phyloP scores from a whole-genome alignment of 2,113 vertebrate genomes.

The Brachypodius melanocephalos region DNA sequence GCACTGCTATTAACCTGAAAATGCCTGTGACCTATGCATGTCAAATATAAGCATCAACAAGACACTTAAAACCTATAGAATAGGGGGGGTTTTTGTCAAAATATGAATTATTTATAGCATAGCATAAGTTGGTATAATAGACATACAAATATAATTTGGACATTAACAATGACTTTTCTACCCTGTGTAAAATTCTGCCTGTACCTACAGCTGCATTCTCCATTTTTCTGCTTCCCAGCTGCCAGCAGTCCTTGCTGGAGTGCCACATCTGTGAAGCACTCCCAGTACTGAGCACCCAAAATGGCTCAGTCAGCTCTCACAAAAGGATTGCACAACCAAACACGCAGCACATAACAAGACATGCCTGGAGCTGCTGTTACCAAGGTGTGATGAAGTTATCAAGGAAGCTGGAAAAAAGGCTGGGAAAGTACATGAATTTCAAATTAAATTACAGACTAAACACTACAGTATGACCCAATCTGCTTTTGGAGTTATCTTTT shows the following conservation, averaged over 20 bases:
- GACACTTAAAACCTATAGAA: not conserved
- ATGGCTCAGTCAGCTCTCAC: not conserved
- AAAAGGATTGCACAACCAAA: not conserved
- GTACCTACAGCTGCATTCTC: not conserved
- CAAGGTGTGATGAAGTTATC: not conserved
- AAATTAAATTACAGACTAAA: not conserved
- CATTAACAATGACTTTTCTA: not conserved
- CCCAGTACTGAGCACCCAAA: not conserved
- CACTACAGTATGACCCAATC: not conserved
- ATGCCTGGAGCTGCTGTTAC: not conserved
- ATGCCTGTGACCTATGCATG: not conserved
- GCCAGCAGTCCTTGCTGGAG: not conserved
- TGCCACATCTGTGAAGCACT: not conserved
- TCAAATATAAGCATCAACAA: not conserved
- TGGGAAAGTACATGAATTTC: not conserved
- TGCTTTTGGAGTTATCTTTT: not conserved
- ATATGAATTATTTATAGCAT: not conserved
- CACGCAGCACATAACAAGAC: not conserved
- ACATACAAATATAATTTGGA: not conserved
- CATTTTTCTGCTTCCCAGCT: not conserved
- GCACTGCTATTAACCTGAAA: not conserved
- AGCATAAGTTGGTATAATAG: not conserved
- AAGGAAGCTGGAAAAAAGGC: not conserved
- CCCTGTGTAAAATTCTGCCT: not conserved
- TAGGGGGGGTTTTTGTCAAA: fast-evolving